Base-by-base conservation (phyloP, 2,113 vertebrate genomes). In the Thymallus thymallus region DNA sequence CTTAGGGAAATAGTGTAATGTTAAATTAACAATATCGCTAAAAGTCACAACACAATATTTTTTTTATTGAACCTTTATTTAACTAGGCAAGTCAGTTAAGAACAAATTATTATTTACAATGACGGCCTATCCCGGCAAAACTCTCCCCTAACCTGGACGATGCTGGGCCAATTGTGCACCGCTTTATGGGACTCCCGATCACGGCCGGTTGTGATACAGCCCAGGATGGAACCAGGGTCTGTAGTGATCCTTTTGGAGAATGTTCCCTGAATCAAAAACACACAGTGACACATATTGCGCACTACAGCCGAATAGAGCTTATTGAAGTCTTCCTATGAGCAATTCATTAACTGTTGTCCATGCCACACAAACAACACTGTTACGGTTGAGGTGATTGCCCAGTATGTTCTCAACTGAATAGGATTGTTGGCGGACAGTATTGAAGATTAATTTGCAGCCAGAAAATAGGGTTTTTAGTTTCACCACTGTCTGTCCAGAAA, bases 401-500 rank as follows among this genome's bases (percentile, higher is more conserved):
- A 16, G 14, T 58, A 22, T 5, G 3, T 22, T 58, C 56, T 58
- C 56, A 20, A 2, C 56, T n/a, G 18, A 58, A n/a, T 58, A 58
- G 56, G n/a, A 7, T n/a, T n/a, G 16, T 58, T n/a, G 16, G 48
- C 5, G 56, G 56, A 20, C 56, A 48, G 46, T 48, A 12, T 48
- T 12, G 46, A 58, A 20, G 56, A 58, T n/a, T 58, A 5, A 55
- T 55, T 55, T 20, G 18, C 48, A 20, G 48, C 16, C 48, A 55
- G 48, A 20, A 22, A 22, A 58, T 14, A 1, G 4, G 1, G 23
- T 4, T n/a, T 51, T 63, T 63, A 58, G 3, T n/a, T 63, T 63
- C 62, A 41, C n/a, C 48, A 14, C 29, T 62, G 55, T 70, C 22
- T 26, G 46, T 48, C 46, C 46, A 48, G 29, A 72, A 30, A 72